These are phyloP conservation scores for Myotis lucifugus DNA, from an alignment of 2,113 vertebrate genomes.

Conservation along the genomic window DNA sequence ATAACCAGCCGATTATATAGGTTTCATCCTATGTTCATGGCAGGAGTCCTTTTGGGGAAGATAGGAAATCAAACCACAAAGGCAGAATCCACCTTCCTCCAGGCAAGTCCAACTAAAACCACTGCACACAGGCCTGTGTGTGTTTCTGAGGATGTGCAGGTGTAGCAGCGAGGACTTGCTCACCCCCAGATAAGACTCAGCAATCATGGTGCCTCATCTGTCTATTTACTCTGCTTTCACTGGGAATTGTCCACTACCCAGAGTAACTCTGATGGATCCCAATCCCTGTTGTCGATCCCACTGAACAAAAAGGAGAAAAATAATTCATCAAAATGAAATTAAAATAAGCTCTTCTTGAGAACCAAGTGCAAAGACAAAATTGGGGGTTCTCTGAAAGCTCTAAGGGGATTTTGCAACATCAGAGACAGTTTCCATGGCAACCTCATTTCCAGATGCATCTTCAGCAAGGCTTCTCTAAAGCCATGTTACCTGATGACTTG, in stretches of 20 bases:
- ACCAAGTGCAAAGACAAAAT: constrained; percentile 18
- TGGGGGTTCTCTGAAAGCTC: constrained; percentile 18
- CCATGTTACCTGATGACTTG: constrained; percentile 23
- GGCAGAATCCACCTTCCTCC: neutral
- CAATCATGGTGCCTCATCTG: neutral
- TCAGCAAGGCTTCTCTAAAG: neutral
- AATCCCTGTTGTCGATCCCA: neutral
- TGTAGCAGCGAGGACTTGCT: neutral
- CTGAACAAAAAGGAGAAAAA: neutral
- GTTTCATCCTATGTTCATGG: neutral
- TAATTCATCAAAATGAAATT: neutral
- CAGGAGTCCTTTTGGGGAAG: neutral
- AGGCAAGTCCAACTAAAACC: neutral
- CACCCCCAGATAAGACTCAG: neutral
- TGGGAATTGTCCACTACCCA: neutral
- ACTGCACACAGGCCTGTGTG: neutral
- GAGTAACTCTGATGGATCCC: neutral
- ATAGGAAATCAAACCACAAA: neutral
- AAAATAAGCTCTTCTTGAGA: neutral
- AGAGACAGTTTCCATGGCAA: constrained; percentile 55
- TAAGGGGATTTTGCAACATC: constrained; percentile 41
- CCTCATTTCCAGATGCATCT: constrained; percentile 51
- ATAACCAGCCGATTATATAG: neutral
- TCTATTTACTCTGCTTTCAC: neutral
- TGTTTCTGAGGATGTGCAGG: neutral